phyloP scores from a whole-genome alignment of 2,113 vertebrate genomes.

The Diadophis punctatus region DNA sequence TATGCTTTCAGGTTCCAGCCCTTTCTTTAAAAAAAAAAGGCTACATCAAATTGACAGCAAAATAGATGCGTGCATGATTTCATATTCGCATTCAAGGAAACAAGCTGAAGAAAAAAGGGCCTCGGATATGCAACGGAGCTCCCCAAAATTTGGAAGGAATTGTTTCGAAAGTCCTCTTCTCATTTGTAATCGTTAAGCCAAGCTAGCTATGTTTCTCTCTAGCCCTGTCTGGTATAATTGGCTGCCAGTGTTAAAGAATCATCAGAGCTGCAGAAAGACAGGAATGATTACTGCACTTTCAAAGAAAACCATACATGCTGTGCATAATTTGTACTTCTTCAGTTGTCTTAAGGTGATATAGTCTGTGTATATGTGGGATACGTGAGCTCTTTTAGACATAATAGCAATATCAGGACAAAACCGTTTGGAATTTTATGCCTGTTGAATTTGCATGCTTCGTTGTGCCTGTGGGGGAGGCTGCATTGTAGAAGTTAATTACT shows the following conservation, averaged over 20 bases:
- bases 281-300: neutral
- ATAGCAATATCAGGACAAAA: neutral
- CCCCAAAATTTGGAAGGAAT: neutral
- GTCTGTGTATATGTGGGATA: no score
- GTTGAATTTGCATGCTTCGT: neutral
- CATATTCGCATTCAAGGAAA: neutral
- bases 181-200: neutral
- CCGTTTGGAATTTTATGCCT: neutral
- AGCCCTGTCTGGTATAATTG: neutral
- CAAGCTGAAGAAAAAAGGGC: neutral
- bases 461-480: neutral
- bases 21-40: neutral
- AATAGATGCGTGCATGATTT: neutral
- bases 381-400: neutral
- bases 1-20: neutral
- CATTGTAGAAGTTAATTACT: neutral
- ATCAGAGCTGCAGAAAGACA: neutral
- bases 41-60: neutral
- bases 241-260: neutral
- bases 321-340: neutral
- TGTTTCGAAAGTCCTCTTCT: neutral
- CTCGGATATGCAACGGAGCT: neutral
- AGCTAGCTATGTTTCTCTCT: neutral
- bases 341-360: neutral
- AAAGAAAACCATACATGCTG: neutral